phyloP scores from a whole-genome alignment of 2,797 vertebrate genomes.

The Erethizon dorsatum region DNA sequence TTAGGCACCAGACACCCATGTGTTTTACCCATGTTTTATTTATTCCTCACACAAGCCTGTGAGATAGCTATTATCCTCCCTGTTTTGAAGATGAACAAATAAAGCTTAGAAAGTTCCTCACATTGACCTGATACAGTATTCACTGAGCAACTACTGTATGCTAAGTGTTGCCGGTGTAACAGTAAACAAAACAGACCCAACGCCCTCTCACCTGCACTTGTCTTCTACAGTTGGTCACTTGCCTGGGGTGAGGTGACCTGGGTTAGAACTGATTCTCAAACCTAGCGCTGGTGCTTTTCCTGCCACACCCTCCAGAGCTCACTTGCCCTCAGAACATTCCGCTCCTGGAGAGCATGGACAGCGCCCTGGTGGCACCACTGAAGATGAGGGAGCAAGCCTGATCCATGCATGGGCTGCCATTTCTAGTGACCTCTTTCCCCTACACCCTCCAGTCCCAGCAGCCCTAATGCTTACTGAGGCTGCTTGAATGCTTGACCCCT shows the following conservation, averaged over 20 bases:
- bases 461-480: background rate
- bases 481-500: background rate
- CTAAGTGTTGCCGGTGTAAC: background rate
- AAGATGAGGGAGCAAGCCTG: background rate
- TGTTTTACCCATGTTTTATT: conserved; percentile 46
- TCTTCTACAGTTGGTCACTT: background rate
- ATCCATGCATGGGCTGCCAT: background rate
- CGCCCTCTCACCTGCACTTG: background rate
- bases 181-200: background rate
- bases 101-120: background rate
- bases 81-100: conserved; percentile 23
- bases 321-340: background rate
- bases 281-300: background rate
- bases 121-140: background rate
- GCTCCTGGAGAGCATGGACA: background rate
- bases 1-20: background rate
- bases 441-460: background rate
- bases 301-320: background rate
- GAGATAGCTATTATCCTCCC: background rate
- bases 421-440: background rate
- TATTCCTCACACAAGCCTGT: background rate
- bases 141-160: background rate
- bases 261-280: background rate
- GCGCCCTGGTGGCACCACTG: background rate
- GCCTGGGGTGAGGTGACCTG: background rate